A percentile compares a stretch with the other conserved stretches of the same genome.
Evolutionary conservation across 2,888 invertebrate species (phyloP).

Genomic region (Neoaliturus tenellus): DNA sequence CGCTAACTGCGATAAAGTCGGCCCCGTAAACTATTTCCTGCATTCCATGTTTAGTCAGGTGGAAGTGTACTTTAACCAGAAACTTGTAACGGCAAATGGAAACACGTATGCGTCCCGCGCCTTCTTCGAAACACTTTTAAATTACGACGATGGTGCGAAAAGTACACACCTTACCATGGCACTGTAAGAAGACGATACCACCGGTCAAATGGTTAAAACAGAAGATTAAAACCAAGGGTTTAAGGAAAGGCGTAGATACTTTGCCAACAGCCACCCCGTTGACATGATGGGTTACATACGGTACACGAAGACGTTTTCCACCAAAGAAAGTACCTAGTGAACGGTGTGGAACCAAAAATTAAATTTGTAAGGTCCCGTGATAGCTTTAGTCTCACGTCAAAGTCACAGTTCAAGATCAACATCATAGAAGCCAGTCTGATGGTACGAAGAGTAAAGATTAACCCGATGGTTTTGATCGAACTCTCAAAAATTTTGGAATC

Average conservation of each 20-base stretch:
- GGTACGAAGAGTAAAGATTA: slow-evolving; percentile 64
- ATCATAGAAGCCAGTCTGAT: slow-evolving; percentile 64
- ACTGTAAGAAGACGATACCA: slow-evolving; percentile 61
- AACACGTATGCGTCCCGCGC: slow-evolving; percentile 65
- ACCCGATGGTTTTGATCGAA: slow-evolving; percentile 65
- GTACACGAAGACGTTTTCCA: slow-evolving; percentile 65
- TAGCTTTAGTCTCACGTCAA: slow-evolving; percentile 61
- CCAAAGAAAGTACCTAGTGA: slow-evolving; percentile 64
- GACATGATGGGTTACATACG: slow-evolving; percentile 61
- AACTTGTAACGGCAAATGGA: slow-evolving; percentile 64
- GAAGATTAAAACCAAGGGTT: slow-evolving; percentile 48
- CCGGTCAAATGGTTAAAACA: slow-evolving; percentile 58
- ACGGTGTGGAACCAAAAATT: slow-evolving; percentile 63
- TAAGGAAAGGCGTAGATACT: background rate
- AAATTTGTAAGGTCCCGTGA: slow-evolving; percentile 63
- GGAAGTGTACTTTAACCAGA: slow-evolving; percentile 67
- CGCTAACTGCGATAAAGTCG: slow-evolving; percentile 51
- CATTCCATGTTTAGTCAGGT: slow-evolving; percentile 66
- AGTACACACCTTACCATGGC: slow-evolving; percentile 61
- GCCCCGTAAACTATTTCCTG: slow-evolving; percentile 64
- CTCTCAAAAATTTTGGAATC: slow-evolving; percentile 65
- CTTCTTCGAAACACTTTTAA: slow-evolving; percentile 66
- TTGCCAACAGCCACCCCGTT: slow-evolving; percentile 7
- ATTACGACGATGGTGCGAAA: slow-evolving; percentile 63
- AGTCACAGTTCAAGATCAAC: slow-evolving; percentile 58